A percentile compares a stretch with the other conserved stretches of the same genome.
These are phyloP conservation scores for Pedionomus torquatus DNA, from an alignment of 2,113 vertebrate species.

Conservation along the genomic window DNA sequence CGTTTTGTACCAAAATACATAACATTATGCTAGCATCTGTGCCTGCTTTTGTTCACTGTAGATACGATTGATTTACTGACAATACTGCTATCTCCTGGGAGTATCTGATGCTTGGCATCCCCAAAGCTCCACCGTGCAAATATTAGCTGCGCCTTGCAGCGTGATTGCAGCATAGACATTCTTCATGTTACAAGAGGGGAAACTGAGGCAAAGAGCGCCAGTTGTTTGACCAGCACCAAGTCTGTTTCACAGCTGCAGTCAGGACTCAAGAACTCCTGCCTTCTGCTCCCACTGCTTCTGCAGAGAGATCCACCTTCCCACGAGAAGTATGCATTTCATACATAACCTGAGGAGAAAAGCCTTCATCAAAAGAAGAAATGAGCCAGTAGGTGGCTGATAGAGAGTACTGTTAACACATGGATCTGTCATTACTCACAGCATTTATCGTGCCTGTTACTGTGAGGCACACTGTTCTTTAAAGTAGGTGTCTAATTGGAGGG, in stretches of 20 bases:
- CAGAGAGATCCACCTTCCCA: constrained; percentile 14
- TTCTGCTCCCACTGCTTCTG: constrained; percentile 23
- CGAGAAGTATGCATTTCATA: background rate
- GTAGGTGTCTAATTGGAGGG: constrained; percentile 34
- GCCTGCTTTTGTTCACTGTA: constrained; percentile 13
- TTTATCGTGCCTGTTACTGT: constrained; percentile 46
- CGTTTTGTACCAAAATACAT: constrained; percentile 20
- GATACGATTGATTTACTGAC: background rate
- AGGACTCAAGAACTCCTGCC: background rate
- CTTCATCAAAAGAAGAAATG: constrained; percentile 35
- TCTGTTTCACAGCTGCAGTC: background rate
- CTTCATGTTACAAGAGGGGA: background rate
- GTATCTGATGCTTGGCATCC: background rate
- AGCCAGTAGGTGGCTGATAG: constrained; percentile 59
- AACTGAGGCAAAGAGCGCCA: background rate
- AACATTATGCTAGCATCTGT: constrained; percentile 30
- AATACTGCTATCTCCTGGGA: background rate
- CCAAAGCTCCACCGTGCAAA: background rate
- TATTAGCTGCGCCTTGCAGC: background rate
- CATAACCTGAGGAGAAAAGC: background rate
- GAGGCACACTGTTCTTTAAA: constrained; percentile 35
- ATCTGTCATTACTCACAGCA: constrained; percentile 58
- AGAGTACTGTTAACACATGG: constrained; percentile 12
- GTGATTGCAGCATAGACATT: background rate
- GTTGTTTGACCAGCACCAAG: background rate